Evolutionary conservation across 1,140 invertebrate genomes (phyloP), one percentile per base, ranked within the genome.

Genomic region (Eufriesea mexicana): DNA sequence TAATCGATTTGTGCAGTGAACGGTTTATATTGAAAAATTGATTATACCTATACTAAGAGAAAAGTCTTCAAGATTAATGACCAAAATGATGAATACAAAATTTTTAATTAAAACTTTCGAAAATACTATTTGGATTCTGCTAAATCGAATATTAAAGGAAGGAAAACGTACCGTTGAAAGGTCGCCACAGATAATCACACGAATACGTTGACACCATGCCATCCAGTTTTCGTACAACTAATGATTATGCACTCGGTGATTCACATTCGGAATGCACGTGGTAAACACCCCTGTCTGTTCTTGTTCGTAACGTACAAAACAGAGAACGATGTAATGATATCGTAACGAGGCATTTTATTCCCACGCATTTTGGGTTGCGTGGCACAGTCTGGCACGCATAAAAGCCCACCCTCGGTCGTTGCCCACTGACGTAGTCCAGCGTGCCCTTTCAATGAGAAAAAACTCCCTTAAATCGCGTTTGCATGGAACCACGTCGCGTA

Each of bases 361-460:
- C 91, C 90, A 91, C 89, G 90, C 90, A 84, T 84, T 79, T 85
- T 66, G 25, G 76, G 74, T 91, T 88, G 87, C 90, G 80, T 90
- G 89, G 87, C 84, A 90, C 87, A 70, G 84, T 83, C 83, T 84
- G 84, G 88, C 86, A 91, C 89, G 80, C 90, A 86, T 85, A 55
- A 88, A 79, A 67, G 83, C 72, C 49, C 72, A 84, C 85, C 77
- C 86, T 62, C 61, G 51, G 23, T 71, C 74, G 47, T 59, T 61
- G n/a, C 35, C 59, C 75, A 71, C 66, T 35, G 35, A 61, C 35
- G 74, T 51, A n/a, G n/a, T 55, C 20, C 47, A n/a, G 23, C 74
- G 59, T 70, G 57, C 74, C 83, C 79, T 79, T 71, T 62, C 55
- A 70, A 85, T 83, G 75, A 76, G 83, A 82, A 85, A 88, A 83